Evolutionary conservation across 2,113 vertebrate species (phyloP), one percentile per base, ranked within the genome.

Genomic region (Prunella himalayana): DNA sequence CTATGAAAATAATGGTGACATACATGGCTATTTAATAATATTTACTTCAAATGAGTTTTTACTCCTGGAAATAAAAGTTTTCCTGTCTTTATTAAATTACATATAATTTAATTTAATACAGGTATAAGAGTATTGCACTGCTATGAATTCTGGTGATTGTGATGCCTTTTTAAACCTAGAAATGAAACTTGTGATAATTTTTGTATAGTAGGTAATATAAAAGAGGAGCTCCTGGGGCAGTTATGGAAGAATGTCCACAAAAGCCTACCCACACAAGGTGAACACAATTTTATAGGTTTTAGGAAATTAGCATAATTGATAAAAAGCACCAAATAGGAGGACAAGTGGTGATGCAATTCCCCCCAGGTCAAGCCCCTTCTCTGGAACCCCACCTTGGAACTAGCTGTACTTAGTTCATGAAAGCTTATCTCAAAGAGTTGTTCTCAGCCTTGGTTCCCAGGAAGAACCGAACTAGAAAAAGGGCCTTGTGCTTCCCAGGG

Each of bases 401-500:
- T 53, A 4, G 49, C 9, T 54, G 39, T 54, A 30, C 39, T 15
- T 44, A 2, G 49, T 11, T 3, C 41, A 45, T 20, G 12, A 37
- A 16, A 80, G 37, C 15, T 15, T 9, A 6, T 45, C 41, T 20
- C 7, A 0, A 15, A 13, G 27, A 4, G 20, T 6, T 31, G 61
- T 33, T 56, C 51, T 13, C 2, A 1, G 21, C 33, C n/a, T 37
- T 21, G 41, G 17, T 25, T 37, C 27, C 41, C 50, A 37, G 50
- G n/a, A 31, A 56, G 13, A 47, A 5, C 41, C 27, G 31, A 47
- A 16, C 15, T 0, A 45, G 50, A 4, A 10, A 3, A 19, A 15
- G 6, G 11, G 2, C 16, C 16, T 45, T 37, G 33, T 54, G 19
- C 9, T 14, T 2, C 27, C 8, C 1, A 1, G 19, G 47, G 11